Evolutionary conservation across 2,888 invertebrate genomes (phyloP), one percentile per base, ranked within the genome.

Genomic region (Phalangium opilio): DNA sequence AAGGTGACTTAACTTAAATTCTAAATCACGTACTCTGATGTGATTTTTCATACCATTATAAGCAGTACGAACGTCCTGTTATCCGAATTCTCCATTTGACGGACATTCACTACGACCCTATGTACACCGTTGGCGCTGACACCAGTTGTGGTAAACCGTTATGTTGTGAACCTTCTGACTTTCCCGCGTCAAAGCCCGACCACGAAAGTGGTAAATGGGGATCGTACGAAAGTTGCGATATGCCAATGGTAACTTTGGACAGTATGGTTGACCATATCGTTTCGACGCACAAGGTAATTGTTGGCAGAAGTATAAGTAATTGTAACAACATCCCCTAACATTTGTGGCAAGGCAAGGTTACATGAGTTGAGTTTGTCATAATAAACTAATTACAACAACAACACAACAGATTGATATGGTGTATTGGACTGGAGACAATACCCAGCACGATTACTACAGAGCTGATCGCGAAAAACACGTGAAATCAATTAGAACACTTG

Each of bases 51-150:
- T n/a, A n/a, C n/a, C n/a, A n/a, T n/a, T n/a, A n/a, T n/a, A n/a
- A n/a, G n/a, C 35, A 56, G 56, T 45, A 48, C 21, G 40, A 32
- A 32, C 27, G 50, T 12, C 55, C 57, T 8, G 38, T 50, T 8
- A 41, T 63, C 8, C 44, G 36, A 45, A 64, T 83, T n/a, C 70
- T 79, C 1, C 77, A 85, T 36, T 60, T 85, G 44, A 76, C 81
- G 0, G 85, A 90, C 61, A 74, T 83, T 20, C 89, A 89, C 62
- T 75, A 79, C 44, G 87, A 89, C 64, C 77, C 79, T 0, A 61
- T 73, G 2, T 89, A 89, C 61, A 70, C 72, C 55, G 71, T 75
- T 0, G 75, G 74, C 21, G 74, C 78, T 1, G 75, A 77, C 42
- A 77, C 81, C 0, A 69, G 74, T 2, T 89, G 89, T 61, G 73